phyloP scores from a whole-genome alignment of 2,888 invertebrate species.

The Allolobophora icterica region DNA sequence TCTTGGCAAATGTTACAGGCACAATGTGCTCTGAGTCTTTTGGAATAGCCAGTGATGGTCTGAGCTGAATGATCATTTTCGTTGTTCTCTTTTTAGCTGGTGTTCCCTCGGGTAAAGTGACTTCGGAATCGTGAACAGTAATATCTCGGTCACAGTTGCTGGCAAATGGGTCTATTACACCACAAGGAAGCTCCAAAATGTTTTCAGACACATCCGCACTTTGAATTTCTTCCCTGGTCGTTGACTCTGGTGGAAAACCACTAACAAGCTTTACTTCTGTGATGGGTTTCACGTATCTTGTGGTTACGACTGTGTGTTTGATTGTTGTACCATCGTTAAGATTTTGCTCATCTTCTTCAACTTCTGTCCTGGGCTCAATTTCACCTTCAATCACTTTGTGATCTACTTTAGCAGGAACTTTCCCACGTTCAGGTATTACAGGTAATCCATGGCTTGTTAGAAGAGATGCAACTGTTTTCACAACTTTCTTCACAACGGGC shows the following conservation, averaged over 20 bases:
- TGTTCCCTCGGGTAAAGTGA: conserved; percentile 30
- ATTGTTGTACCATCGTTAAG: conserved; percentile 29
- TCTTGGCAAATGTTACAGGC: background rate
- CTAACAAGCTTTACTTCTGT: conserved; percentile 34
- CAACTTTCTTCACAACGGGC: conserved; percentile 26
- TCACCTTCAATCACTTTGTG: conserved; percentile 32
- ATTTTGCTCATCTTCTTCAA: conserved; percentile 32
- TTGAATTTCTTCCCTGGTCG: conserved; percentile 13
- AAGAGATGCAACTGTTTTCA: conserved; percentile 24
- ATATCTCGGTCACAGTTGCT: conserved; percentile 29
- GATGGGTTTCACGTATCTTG: conserved; percentile 14
- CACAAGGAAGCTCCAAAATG: conserved; percentile 31
- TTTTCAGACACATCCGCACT: conserved; percentile 30
- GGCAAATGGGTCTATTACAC: conserved; percentile 29
- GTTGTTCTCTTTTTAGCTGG: conserved; percentile 21
- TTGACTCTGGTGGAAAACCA: conserved; percentile 31
- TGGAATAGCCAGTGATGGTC: background rate
- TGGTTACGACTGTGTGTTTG: background rate
- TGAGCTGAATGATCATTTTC: conserved; percentile 29
- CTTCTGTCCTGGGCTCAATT: conserved; percentile 19
- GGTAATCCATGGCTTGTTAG: background rate
- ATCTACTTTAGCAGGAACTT: background rate
- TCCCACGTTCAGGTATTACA: background rate
- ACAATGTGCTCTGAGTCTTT: background rate
- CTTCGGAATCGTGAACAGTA: background rate